Base-by-base conservation (phyloP, 2,797 vertebrate species). In the Sphaeramia orbicularis region DNA sequence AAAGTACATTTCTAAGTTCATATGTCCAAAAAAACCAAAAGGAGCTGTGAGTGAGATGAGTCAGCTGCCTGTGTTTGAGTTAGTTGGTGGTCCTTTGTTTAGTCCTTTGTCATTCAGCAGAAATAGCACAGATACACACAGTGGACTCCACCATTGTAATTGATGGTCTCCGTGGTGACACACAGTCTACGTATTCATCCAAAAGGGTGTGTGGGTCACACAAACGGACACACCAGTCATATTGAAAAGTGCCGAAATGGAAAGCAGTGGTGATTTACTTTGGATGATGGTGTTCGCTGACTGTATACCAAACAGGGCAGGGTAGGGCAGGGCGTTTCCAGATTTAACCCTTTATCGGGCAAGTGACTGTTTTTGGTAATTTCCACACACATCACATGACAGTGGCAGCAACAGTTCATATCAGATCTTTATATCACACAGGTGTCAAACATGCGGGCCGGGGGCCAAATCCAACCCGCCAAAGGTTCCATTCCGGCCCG, bases 31-130 rank as follows among this genome's bases (percentile, higher is more conserved):
- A 30, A 60, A n/a, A n/a, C n/a, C 43, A 62, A 54, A 66, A 40
- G 43, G 56, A 16, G 6, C 16, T 49, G 56, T 35, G 72, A 56
- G 45, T 21, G 78, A 81, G 72, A 61, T 11, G 40, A 60, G 5
- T 21, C 41, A 36, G 60, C 60, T 71, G 82, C 57, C 69, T 24
- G 62, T 73, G 75, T 75, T 59, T 70, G 64, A 84, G 71, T 76
- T 75, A 66, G 63, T 74, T 74, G 80, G 85, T 86, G 84, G 86
- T 84, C 85, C 67, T 86, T 82, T 79, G 81, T 90, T 89, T 88
- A 86, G 86, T 87, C 84, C 86, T 15, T 55, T 56, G 61, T 65
- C 80, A 81, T 67, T 69, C 80, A 70, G 78, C 80, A 71, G 83
- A 82, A 87, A 84, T 63, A 71, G 73, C 81, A 47, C 61, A 57